Percentiles rank a stretch among this genome's conserved stretches.
These are phyloP conservation scores for Aselliscus stoliczkanus DNA, from an alignment of 2,797 vertebrate species.

Conservation along the genomic window DNA sequence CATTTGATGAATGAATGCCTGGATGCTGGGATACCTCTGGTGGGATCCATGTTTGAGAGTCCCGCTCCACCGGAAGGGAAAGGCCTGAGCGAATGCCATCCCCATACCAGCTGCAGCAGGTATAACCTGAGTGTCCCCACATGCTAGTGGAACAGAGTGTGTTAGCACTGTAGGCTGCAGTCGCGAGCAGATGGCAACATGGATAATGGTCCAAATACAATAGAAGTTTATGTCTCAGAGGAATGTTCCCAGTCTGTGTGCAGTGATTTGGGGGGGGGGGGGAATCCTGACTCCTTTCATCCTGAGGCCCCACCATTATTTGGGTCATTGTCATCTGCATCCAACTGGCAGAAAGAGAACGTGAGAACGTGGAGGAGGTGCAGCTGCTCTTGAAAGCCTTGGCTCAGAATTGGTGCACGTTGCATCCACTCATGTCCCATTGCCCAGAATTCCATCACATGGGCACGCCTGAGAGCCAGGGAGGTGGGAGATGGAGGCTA, in stretches of 20 bases:
- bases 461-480: not conserved
- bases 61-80: not conserved
- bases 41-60: not conserved
- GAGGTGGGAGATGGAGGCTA: not conserved
- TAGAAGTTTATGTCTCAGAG: not conserved
- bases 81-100: not conserved
- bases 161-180: not conserved
- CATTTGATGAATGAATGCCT: not conserved
- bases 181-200: no score
- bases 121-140: not conserved
- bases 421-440: accelerated
- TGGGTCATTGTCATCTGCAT: not conserved
- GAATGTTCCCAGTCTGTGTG: accelerated
- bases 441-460: not conserved
- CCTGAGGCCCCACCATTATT: not conserved
- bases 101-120: not conserved
- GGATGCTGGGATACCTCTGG: not conserved
- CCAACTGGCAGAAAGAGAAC: not conserved
- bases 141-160: accelerated
- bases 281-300: not conserved
- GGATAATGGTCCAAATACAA: not conserved
- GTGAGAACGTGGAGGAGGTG: not conserved
- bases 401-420: not conserved
- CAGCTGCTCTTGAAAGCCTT: not conserved
- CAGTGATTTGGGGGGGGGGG: not conserved